A percentile compares a stretch with the other conserved stretches of the same genome.
Conservation (phyloP, 2,888 invertebrate species). For the Tetanocera ferruginea region DNA sequence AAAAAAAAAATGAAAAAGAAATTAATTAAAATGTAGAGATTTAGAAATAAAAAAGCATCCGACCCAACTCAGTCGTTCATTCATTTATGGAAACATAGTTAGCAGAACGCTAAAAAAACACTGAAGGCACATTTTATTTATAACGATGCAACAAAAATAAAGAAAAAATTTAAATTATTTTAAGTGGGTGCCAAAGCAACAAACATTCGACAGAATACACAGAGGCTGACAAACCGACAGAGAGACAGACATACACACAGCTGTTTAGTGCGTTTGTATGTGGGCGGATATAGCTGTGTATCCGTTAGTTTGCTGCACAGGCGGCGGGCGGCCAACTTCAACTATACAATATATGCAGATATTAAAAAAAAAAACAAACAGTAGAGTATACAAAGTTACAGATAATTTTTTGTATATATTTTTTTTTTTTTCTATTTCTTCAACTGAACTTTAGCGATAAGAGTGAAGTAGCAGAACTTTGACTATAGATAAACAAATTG, state of each 20-base stretch:
- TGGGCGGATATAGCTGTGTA: slow-evolving; percentile 8
- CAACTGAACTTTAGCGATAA: background rate
- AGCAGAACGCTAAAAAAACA: too few relatives aligned
- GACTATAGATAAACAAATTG: background rate
- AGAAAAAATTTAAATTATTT: background rate
- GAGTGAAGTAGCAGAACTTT: background rate
- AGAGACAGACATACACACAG: background rate
- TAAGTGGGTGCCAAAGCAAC: slow-evolving; percentile 18
- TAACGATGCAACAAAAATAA: background rate
- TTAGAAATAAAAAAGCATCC: background rate
- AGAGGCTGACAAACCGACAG: background rate
- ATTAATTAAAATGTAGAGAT: background rate
- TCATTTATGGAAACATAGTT: background rate
- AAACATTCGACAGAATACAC: background rate
- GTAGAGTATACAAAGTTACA: too few relatives aligned
- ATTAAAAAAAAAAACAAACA: background rate
- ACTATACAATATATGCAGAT: background rate
- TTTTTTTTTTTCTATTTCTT: too few relatives aligned
- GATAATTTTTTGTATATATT: too few relatives aligned
- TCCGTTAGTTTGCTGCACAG: background rate
- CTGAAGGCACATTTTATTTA: background rate
- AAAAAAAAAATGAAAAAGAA: background rate
- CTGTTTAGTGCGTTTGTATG: slow-evolving; percentile 3
- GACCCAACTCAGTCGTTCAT: background rate
- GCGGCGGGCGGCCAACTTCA: background rate